phyloP scores from a whole-genome alignment of 2,888 invertebrate species.

The Lomographa bimaculata region DNA sequence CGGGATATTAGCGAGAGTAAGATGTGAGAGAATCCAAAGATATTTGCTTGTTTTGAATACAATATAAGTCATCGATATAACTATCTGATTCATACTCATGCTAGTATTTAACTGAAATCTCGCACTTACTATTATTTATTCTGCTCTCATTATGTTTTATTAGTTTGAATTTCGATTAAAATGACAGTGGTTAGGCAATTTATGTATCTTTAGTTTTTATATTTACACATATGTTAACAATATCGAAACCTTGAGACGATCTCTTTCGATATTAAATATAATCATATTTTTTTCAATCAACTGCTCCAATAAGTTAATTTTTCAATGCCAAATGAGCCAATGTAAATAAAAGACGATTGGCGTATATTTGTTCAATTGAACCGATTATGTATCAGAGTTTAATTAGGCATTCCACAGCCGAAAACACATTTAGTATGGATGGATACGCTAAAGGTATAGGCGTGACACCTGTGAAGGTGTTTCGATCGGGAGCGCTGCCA shows the following conservation, averaged over 20 bases:
- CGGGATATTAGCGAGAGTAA: conserved; percentile 30
- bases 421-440: conserved; percentile 7
- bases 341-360: conserved; percentile 44
- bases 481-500: conserved; percentile 56
- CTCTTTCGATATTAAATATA: conserved; percentile 11
- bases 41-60: too few relatives aligned
- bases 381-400: conserved; percentile 43
- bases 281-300: conserved; percentile 31
- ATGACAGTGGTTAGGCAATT: too few relatives aligned
- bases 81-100: too few relatives aligned
- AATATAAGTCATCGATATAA: too few relatives aligned
- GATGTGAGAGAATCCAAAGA: neutral
- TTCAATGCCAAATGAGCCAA: conserved; percentile 38
- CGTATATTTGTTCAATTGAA: conserved; percentile 57
- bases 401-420: conserved; percentile 41
- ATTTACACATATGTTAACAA: conserved; percentile 13
- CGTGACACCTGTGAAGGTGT: conserved; percentile 66
- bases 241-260: conserved; percentile 15
- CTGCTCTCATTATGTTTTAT: too few relatives aligned
- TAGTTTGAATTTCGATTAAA: too few relatives aligned
- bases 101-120: too few relatives aligned
- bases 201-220: too few relatives aligned
- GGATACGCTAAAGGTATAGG: conserved; percentile 42
- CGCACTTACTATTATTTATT: too few relatives aligned
- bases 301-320: conserved; percentile 25